Base-by-base conservation (phyloP, 2,797 vertebrate species). In the Peromyscus nudipes region DNA sequence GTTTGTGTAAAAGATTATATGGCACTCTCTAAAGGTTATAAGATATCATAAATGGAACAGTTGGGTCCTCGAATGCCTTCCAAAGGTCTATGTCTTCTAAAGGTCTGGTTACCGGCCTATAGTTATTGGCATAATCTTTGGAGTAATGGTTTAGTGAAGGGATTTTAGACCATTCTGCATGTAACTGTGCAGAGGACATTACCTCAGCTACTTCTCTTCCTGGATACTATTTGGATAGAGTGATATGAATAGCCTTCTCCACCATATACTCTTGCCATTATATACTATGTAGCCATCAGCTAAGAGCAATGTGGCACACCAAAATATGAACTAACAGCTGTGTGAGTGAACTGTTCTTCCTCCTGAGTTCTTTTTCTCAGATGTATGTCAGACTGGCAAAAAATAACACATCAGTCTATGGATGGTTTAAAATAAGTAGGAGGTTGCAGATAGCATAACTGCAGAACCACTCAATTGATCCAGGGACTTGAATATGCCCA, bases 401-500 rank as follows among this genome's bases (percentile, higher is more conserved):
- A 40, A 52, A 7, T 62, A 29, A 73, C 8, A 34, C 2, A 55
- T 25, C 21, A 84, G 10, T 46, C 23, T 77, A n/a, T 19, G 1
- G 0, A 23, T 89, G 25, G 4, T 52, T 6, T 91, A 49, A 60
- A 55, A 23, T 65, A 55, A 55, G 23, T 25, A 5, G 23, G 34
- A 31, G 1, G 34, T 27, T 62, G 16, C 10, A 13, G 49, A 31
- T 4, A 17, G 12, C 1, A 21, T 37, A 49, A 31, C 43, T 19
- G 3, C 37, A 90, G 79, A 69, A 43, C 69, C 31, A n/a, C 12
- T 13, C 27, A 91, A 4, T 1, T 52, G 43, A 46, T n/a, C 9
- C 4, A 16, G 11, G 14, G 5, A 75, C 19, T 25, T 57, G 4
- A 46, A 3, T 1, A 17, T 29, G 2, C 9, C 3, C 11, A 69